These are phyloP conservation scores for Megatriorchis doriae DNA, from an alignment of 2,113 vertebrate species.

Conservation along the genomic window DNA sequence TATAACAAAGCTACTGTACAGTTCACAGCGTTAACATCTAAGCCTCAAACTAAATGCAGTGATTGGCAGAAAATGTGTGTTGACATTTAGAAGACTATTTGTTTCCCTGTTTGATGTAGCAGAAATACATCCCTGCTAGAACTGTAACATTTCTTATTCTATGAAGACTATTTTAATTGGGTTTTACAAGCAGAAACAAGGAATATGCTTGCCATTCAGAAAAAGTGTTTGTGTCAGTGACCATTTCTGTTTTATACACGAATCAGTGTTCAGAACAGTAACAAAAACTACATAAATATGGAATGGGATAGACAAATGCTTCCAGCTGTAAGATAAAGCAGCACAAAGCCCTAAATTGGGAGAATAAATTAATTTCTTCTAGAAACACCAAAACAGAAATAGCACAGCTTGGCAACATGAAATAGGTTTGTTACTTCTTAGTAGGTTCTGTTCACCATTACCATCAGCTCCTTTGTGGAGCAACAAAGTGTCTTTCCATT, in stretches of 20 bases:
- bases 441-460: not conserved
- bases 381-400: not conserved
- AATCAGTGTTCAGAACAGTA: not conserved
- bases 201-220: not conserved
- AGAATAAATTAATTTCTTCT: not conserved
- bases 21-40: not conserved
- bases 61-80: not conserved
- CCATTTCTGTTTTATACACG: not conserved
- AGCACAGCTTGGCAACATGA: not conserved
- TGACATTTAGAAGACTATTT: not conserved
- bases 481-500: not conserved
- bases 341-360: not conserved
- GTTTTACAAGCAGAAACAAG: not conserved
- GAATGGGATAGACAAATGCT: not conserved
- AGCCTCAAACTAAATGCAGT: not conserved
- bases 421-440: not conserved
- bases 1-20: not conserved
- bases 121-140: not conserved
- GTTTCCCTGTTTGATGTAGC: not conserved
- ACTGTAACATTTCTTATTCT: not conserved
- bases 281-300: not conserved
- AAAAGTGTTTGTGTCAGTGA: not conserved
- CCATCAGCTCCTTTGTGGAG: not conserved
- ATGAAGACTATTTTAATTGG: not conserved
- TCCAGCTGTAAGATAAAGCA: conserved; percentile 5